Conservation (phyloP, 1,140 invertebrate genomes). For the Musca vetustissima region DNA sequence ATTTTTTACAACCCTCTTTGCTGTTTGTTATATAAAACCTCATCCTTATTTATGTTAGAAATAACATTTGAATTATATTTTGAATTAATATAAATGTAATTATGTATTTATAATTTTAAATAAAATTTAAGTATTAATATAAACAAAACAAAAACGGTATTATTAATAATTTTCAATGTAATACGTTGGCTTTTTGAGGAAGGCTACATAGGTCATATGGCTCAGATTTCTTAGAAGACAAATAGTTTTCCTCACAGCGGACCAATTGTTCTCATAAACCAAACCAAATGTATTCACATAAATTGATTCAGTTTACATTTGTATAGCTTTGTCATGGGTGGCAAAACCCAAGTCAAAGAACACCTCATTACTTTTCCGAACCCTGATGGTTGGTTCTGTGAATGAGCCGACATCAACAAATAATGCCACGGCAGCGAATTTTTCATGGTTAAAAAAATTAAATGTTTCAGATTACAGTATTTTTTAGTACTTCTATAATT, state of each 20-base stretch:
- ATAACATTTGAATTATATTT: constrained; percentile 19
- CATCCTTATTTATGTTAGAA: constrained; percentile 11
- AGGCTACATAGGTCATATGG: too few relatives aligned
- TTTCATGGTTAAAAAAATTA: constrained; percentile 51
- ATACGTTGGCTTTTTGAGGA: too few relatives aligned
- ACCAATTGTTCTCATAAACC: too few relatives aligned
- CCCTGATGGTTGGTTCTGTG: constrained; percentile 76
- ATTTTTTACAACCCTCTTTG: not conserved
- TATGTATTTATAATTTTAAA: constrained; percentile 19
- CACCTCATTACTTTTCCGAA: constrained; percentile 75
- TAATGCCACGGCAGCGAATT: constrained; percentile 70
- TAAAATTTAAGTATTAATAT: constrained; percentile 22
- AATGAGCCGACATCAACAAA: constrained; percentile 71
- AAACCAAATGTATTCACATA: too few relatives aligned
- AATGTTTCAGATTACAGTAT: not conserved
- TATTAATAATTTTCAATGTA: too few relatives aligned
- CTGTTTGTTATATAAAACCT: not conserved
- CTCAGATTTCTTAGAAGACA: too few relatives aligned
- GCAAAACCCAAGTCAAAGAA: constrained; percentile 82
- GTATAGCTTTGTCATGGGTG: constrained; percentile 59
- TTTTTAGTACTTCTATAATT: not conserved
- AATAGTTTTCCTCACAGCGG: too few relatives aligned
- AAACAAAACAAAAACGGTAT: not conserved
- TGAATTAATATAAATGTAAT: constrained; percentile 24
- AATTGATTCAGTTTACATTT: constrained; percentile 74